These are phyloP conservation scores for Ectemnius cavifrons DNA, from an alignment of 2,888 invertebrate species.

Conservation along the genomic window DNA sequence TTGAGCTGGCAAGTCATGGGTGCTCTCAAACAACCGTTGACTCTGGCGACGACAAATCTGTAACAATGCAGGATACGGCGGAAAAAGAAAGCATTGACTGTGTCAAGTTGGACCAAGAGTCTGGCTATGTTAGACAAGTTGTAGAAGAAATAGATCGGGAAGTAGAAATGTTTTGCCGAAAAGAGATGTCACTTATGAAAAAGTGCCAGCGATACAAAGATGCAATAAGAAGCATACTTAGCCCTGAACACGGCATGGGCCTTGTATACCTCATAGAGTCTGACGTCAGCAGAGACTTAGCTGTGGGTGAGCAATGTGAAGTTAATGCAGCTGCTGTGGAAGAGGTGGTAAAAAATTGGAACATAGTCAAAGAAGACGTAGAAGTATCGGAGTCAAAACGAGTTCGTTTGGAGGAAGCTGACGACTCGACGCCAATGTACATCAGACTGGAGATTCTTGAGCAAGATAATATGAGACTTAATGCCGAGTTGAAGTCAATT, in stretches of 20 bases:
- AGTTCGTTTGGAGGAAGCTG: conserved; percentile 69
- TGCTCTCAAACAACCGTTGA: conserved; percentile 85
- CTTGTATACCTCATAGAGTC: conserved; percentile 59
- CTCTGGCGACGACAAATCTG: conserved; percentile 82
- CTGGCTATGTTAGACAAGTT: conserved; percentile 76
- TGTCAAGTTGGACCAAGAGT: conserved; percentile 64
- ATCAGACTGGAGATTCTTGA: conserved; percentile 69
- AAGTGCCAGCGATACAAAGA: conserved; percentile 85
- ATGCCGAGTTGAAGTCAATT: conserved; percentile 63
- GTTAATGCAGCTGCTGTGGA: conserved; percentile 64
- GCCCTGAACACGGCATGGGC: conserved; percentile 81
- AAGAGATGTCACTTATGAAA: conserved; percentile 81
- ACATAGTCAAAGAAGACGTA: conserved; percentile 68
- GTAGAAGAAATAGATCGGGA: conserved; percentile 79
- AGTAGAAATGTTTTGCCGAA: conserved; percentile 72
- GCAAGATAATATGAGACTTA: conserved; percentile 70
- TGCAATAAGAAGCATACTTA: conserved; percentile 84
- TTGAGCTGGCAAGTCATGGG: conserved; percentile 83
- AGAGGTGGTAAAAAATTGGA: conserved; percentile 53
- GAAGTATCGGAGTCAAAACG: conserved; percentile 75
- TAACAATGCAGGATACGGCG: conserved; percentile 79
- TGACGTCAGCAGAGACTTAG: conserved; percentile 63
- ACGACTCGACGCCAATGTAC: conserved; percentile 55
- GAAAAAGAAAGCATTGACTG: conserved; percentile 81
- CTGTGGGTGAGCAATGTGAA: conserved; percentile 63